Base-by-base conservation (phyloP, 64 coral and sea anemone genomes). In the Anthopleura sola region DNA sequence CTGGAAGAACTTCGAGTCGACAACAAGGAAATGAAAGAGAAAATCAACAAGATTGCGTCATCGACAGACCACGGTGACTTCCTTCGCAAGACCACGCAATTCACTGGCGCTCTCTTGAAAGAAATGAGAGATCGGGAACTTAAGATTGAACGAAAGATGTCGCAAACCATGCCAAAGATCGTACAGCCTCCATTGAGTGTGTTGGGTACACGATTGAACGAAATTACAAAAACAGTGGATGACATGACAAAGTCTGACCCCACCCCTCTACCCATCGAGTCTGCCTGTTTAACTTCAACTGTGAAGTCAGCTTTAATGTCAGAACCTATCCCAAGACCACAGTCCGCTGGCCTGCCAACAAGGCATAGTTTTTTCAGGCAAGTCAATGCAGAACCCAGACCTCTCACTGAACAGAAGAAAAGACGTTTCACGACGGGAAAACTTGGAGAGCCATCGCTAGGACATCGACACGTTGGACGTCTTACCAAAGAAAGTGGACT, bases 11-110 rank as follows among this genome's bases (percentile, higher is more conserved):
- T 95, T 53, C 82, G 83, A 91, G 49, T 48, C 7, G 93, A 95
- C 74, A 95, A 91, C 60, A 88, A 75, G 13, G 86, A 95, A 36
- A 88, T 95, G 86, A 95, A 95, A 81, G 55, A 88, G 36, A 75
- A 95, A 75, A 79, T 95, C 31, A 79, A 37, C 75, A 95, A 91
- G 33, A 78, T 95, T 2, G 81, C 89, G 18, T 55, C 60, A 10
- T 37, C 75, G 54, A 85, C 60, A 39, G 58, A 86, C 14, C 62
- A 86, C 80, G 51, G 86, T 24, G 86, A 79, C 11, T 77, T 91
- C 29, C 46, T 91, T 26, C 31, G 87, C 18, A 95, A 80, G 49
- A 95, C 89, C 19, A 91, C 86, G 21, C n/a, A 86, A 80, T 88
- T 91, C 31, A 95, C 93, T 7, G 82, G 90, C 77, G 23, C 71